Conservation (phyloP, 2,888 invertebrate species). For the Caenorhabditis sinica region DNA sequence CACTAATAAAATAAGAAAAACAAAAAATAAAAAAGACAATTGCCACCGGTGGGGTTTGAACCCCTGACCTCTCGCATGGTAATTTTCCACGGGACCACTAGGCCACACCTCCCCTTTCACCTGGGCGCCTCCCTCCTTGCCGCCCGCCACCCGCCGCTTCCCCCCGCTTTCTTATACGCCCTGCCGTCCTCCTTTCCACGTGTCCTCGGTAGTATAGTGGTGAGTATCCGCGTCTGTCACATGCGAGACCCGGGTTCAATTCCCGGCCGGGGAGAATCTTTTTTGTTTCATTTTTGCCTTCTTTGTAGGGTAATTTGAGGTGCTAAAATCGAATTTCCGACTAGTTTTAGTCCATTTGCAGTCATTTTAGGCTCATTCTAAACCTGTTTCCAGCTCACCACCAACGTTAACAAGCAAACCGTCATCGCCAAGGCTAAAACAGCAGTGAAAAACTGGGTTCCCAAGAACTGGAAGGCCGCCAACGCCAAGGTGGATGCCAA, state of each 20-base stretch:
- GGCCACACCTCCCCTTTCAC: not conserved
- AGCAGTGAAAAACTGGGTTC: slow-evolving; percentile 53
- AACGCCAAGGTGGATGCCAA: slow-evolving; percentile 31
- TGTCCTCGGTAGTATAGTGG: slow-evolving; percentile 75
- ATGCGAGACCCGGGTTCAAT: slow-evolving; percentile 77
- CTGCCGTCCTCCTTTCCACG: not conserved
- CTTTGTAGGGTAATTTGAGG: not conserved
- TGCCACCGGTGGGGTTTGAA: not conserved
- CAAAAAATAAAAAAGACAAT: not conserved
- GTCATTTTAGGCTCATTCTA: not conserved
- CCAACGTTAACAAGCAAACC: slow-evolving; percentile 54
- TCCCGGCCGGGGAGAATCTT: slow-evolving; percentile 74
- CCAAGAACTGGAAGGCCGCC: slow-evolving; percentile 60
- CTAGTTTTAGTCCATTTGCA: not conserved
- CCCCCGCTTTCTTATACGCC: slow-evolving; percentile 15
- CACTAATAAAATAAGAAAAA: not conserved
- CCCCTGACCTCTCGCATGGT: not conserved
- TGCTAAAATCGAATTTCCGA: not conserved
- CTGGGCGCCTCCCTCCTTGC: not conserved
- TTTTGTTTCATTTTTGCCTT: not conserved
- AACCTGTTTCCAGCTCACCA: slow-evolving; percentile 46
- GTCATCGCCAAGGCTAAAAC: slow-evolving; percentile 49
- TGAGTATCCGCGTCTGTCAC: slow-evolving; percentile 77
- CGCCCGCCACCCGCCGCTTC: not conserved
- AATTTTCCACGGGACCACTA: not conserved